Evolutionary conservation across 2,888 invertebrate genomes (phyloP).

Genomic region (Pantelozetes paolii): DNA sequence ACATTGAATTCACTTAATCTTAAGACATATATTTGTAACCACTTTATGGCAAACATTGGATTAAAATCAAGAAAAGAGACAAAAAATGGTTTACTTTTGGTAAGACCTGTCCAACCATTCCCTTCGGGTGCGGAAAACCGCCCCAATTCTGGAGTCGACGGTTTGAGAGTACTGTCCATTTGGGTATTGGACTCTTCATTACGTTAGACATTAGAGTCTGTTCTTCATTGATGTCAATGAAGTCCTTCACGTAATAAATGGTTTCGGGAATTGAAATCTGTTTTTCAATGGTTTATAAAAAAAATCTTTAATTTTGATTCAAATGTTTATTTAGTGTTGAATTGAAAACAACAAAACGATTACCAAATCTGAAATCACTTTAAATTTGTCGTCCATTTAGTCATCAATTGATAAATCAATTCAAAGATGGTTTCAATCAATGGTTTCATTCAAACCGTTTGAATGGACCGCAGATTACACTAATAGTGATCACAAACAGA

Average conservation of each 20-base stretch:
- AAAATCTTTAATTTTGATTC: no score
- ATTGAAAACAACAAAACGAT: not conserved
- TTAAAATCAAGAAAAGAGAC: conserved; percentile 11
- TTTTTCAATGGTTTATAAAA: no score
- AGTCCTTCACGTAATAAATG: conserved; percentile 72
- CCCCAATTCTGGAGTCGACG: conserved; percentile 97
- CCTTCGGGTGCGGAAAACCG: conserved; percentile 84
- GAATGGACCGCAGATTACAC: not conserved
- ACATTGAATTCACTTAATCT: conserved; percentile 65
- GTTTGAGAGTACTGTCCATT: conserved; percentile 89
- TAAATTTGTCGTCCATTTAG: conserved; percentile 11
- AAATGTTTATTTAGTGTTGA: no score
- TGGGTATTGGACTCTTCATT: conserved; percentile 77
- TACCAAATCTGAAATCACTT: conserved; percentile 12
- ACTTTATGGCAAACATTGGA: conserved; percentile 54
- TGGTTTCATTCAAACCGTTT: not conserved
- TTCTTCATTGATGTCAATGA: conserved; percentile 65
- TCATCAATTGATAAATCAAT: not conserved
- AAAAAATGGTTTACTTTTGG: conserved; percentile 58
- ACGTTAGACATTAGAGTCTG: conserved; percentile 66
- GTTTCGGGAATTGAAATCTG: conserved; percentile 31
- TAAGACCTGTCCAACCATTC: conserved; percentile 84
- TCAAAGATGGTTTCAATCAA: not conserved
- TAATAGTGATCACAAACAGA: not conserved
- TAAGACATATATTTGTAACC: conserved; percentile 70